phyloP scores from a whole-genome alignment of 2,888 invertebrate genomes.

The Megamerina dolium region DNA sequence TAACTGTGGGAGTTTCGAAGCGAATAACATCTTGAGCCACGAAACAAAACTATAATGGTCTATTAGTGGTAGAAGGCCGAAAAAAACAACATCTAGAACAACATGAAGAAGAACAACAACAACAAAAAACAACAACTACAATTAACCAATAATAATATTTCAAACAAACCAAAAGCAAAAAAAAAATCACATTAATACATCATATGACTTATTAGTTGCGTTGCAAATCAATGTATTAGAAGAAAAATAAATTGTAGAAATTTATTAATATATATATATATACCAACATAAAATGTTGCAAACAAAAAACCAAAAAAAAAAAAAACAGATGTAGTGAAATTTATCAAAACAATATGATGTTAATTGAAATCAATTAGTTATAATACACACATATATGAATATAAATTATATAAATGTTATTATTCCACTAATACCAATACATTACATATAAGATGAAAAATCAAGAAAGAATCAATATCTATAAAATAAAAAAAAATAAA shows the following conservation, averaged over 20 bases:
- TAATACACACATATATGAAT: neutral
- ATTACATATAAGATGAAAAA: too few relatives aligned
- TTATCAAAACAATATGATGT: neutral
- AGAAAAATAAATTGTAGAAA: too few relatives aligned
- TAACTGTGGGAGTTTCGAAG: constrained; percentile 38
- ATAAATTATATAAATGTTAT: too few relatives aligned
- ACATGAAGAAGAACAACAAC: constrained; percentile 6
- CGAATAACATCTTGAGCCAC: constrained; percentile 11
- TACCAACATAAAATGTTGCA: too few relatives aligned
- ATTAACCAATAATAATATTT: neutral
- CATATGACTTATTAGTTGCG: too few relatives aligned
- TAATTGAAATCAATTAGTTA: neutral
- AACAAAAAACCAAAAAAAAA: neutral
- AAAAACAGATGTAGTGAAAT: neutral
- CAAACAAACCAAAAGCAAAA: neutral
- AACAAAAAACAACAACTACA: constrained; percentile 3
- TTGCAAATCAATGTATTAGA: neutral
- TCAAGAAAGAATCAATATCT: too few relatives aligned
- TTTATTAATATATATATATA: too few relatives aligned
- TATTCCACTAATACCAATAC: too few relatives aligned
- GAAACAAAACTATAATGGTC: constrained; percentile 8
- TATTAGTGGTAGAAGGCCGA: constrained; percentile 7
- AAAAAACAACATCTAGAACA: constrained; percentile 9
- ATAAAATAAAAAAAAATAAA: too few relatives aligned
- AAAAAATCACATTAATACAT: neutral